Evolutionary conservation across 2,888 invertebrate species (phyloP).

Genomic region (Julus scandinavius): DNA sequence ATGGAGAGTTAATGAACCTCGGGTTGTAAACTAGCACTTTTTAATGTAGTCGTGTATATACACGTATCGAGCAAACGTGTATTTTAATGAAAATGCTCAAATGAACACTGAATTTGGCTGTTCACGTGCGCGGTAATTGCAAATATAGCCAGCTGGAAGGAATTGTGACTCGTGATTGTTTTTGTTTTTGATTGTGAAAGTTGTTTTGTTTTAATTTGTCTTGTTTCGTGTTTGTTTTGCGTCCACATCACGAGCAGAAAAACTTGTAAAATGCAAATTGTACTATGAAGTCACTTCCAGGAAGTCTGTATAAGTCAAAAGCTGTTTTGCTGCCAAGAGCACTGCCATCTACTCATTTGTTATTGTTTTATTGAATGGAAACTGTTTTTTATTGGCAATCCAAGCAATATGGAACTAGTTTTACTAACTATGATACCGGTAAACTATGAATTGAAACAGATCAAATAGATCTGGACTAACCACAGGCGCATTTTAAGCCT

Average conservation of each 20-base stretch:
- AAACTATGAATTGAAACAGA: background rate
- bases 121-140: slow-evolving; percentile 17
- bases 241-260: background rate
- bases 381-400: slow-evolving; percentile 19
- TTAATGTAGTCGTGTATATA: background rate
- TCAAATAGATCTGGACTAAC: background rate
- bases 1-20: slow-evolving; percentile 8
- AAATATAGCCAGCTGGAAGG: slow-evolving; percentile 23
- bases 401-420: background rate
- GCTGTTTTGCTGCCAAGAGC: slow-evolving; percentile 40
- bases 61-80: background rate
- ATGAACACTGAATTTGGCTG: slow-evolving; percentile 6
- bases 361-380: background rate
- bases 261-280: background rate
- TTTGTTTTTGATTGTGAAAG: background rate
- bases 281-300: slow-evolving; percentile 10
- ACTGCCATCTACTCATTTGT: slow-evolving; percentile 21
- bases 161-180: background rate
- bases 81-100: slow-evolving; percentile 30
- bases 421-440: background rate
- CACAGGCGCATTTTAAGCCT: background rate
- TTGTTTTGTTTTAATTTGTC: background rate
- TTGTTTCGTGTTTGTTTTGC: background rate
- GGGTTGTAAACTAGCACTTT: background rate
- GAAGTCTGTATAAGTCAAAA: slow-evolving; percentile 24